phyloP scores from a whole-genome alignment of 2,113 vertebrate genomes.

The Dromas ardeola region DNA sequence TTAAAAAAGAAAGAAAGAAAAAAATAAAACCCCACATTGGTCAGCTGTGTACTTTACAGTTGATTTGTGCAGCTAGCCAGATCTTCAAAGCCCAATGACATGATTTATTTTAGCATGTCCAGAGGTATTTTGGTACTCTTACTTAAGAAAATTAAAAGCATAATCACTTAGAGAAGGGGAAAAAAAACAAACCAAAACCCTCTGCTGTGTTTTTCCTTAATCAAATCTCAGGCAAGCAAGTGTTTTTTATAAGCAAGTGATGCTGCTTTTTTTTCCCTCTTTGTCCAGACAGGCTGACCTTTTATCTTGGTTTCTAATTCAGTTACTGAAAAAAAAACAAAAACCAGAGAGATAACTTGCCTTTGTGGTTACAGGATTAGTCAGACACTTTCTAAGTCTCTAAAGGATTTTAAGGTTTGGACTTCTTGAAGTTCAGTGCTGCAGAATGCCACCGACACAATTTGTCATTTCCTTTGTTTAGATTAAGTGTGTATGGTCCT shows the following conservation, averaged over 20 bases:
- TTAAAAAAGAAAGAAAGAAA: not conserved
- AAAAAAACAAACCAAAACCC: not conserved
- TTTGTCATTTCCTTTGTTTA: slow-evolving; percentile 45
- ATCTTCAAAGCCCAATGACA: slow-evolving; percentile 16
- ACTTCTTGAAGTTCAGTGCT: not conserved
- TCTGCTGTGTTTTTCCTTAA: slow-evolving; percentile 48
- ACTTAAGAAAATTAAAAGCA: slow-evolving; percentile 69
- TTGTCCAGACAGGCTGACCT: slow-evolving; percentile 14
- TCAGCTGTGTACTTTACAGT: not conserved
- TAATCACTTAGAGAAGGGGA: slow-evolving; percentile 48
- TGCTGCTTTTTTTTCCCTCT: not conserved
- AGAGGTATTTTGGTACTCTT: slow-evolving; percentile 62
- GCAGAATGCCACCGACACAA: not conserved
- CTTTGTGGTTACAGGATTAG: slow-evolving; percentile 43
- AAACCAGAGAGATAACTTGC: not conserved
- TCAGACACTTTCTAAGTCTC: slow-evolving; percentile 9
- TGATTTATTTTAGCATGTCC: slow-evolving; percentile 60
- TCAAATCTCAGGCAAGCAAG: slow-evolving; percentile 47
- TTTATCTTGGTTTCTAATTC: slow-evolving; percentile 59
- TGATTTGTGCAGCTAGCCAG: not conserved
- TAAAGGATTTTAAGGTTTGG: slow-evolving; percentile 30
- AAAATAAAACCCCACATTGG: rapidly evolving
- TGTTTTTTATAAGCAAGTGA: slow-evolving; percentile 12
- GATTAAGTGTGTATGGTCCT: not conserved
- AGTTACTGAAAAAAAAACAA: slow-evolving; percentile 21